phyloP scores from a whole-genome alignment of 2,797 vertebrate genomes.

The Synanceia verrucosa region DNA sequence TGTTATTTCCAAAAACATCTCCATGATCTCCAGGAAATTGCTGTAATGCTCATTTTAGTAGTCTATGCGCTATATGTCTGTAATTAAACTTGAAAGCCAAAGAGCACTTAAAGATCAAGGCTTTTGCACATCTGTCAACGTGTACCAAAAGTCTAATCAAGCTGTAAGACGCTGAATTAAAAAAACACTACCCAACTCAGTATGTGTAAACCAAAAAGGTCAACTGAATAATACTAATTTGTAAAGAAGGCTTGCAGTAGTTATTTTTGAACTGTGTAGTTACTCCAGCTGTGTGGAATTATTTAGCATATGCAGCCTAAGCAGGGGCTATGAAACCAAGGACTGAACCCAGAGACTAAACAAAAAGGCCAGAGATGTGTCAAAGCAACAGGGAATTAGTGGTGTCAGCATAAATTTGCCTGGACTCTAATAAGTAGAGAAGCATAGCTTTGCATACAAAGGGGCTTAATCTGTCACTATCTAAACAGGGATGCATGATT shows the following conservation, averaged over 20 bases:
- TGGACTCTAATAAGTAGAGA: slow-evolving; percentile 26
- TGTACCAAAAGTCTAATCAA: slow-evolving; percentile 47
- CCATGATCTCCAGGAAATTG: slow-evolving; percentile 40
- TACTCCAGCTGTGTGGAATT: not conserved
- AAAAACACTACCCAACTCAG: slow-evolving; percentile 20
- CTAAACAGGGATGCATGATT: slow-evolving; percentile 4
- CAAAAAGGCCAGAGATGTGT: slow-evolving; percentile 16
- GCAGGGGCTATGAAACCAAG: not conserved
- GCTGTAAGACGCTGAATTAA: slow-evolving; percentile 27
- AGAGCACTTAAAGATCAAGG: slow-evolving; percentile 43
- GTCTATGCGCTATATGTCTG: slow-evolving; percentile 12
- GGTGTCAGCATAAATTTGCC: slow-evolving; percentile 27
- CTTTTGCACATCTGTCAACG: slow-evolving; percentile 42
- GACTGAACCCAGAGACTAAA: slow-evolving; percentile 1
- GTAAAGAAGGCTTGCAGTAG: not conserved
- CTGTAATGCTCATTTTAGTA: slow-evolving; percentile 27
- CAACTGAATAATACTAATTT: not conserved
- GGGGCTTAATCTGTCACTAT: slow-evolving; percentile 25
- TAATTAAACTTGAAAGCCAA: slow-evolving; percentile 50
- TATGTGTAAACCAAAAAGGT: slow-evolving; percentile 14
- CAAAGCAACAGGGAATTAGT: slow-evolving; percentile 6
- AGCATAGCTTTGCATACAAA: slow-evolving; percentile 42
- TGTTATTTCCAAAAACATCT: slow-evolving; percentile 28
- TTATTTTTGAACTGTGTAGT: not conserved
- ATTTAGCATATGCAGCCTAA: slow-evolving; percentile 12